Percentiles rank a stretch among this genome's conserved stretches.
Evolutionary conservation across 2,797 vertebrate species (phyloP).

Genomic region (Sciurus vulgaris): DNA sequence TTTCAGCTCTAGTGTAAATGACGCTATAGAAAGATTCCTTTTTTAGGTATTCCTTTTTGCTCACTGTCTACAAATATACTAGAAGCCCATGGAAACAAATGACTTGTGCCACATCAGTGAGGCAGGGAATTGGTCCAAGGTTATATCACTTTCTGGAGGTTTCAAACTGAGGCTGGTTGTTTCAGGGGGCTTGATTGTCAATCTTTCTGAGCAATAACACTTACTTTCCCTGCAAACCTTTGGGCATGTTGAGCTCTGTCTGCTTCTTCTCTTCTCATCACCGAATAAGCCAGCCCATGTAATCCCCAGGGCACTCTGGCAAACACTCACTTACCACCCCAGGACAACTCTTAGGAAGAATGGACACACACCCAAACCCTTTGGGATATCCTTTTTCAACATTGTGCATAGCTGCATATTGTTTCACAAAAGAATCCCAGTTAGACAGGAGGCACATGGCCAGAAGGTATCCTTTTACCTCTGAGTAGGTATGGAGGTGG

Average conservation of each 20-base stretch:
- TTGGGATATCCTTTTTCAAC: neutral
- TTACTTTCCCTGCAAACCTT: neutral
- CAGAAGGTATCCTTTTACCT: neutral
- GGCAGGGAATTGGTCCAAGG: neutral
- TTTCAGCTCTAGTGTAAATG: constrained; percentile 42
- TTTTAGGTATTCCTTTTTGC: constrained; percentile 37
- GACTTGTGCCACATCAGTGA: neutral
- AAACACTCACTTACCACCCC: neutral
- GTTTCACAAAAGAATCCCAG: neutral
- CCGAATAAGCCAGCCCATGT: accelerated
- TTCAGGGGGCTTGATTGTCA: neutral
- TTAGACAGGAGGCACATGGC: neutral
- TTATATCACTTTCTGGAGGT: neutral
- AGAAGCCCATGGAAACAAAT: neutral
- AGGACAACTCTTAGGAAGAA: neutral
- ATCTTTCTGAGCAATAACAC: neutral
- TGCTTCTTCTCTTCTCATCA: neutral
- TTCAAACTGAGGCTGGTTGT: neutral
- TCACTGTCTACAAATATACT: neutral
- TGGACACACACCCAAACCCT: neutral
- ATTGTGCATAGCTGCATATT: accelerated
- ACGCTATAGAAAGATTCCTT: neutral
- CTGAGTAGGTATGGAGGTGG: no score
- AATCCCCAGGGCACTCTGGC: neutral
- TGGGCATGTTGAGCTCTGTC: neutral